Evolutionary conservation across 2,797 vertebrate species (phyloP).

Genomic region (Phalloptychus januarius): DNA sequence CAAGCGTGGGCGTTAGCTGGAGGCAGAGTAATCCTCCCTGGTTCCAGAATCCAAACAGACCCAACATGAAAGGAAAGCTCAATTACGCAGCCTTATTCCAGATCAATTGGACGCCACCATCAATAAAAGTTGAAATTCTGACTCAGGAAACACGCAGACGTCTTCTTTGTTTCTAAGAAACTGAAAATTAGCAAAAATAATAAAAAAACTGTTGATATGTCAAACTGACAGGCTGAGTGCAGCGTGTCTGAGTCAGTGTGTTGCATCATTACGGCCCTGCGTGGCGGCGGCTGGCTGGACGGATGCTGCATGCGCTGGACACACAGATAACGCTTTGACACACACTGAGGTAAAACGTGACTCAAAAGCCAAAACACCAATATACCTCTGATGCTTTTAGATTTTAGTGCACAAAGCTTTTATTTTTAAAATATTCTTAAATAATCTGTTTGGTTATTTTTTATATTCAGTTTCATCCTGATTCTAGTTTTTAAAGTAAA

Average conservation of each 20-base stretch:
- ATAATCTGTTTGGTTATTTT: background rate
- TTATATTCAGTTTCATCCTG: background rate
- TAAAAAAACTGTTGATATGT: background rate
- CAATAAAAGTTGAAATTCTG: slow-evolving; percentile 52
- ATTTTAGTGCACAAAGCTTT: background rate
- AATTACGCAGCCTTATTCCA: slow-evolving; percentile 70
- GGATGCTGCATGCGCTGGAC: background rate
- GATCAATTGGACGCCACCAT: slow-evolving; percentile 60
- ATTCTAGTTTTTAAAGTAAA: background rate
- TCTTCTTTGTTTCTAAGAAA: slow-evolving; percentile 22
- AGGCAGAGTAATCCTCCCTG: slow-evolving; percentile 69
- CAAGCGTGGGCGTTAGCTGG: slow-evolving; percentile 66
- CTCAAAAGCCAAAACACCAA: background rate
- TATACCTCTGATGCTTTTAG: background rate
- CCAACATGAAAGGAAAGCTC: slow-evolving; percentile 71
- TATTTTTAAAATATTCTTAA: background rate
- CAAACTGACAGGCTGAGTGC: background rate
- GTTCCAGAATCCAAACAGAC: slow-evolving; percentile 65
- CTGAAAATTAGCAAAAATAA: background rate
- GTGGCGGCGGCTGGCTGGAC: background rate
- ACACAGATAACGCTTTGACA: background rate
- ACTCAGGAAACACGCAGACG: slow-evolving; percentile 1
- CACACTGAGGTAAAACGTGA: background rate
- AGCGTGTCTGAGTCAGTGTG: background rate
- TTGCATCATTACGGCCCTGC: background rate